Evolutionary conservation across 2,888 invertebrate genomes (phyloP), one percentile per base, ranked within the genome.

Genomic region (Lasioglossum zephyrum): DNA sequence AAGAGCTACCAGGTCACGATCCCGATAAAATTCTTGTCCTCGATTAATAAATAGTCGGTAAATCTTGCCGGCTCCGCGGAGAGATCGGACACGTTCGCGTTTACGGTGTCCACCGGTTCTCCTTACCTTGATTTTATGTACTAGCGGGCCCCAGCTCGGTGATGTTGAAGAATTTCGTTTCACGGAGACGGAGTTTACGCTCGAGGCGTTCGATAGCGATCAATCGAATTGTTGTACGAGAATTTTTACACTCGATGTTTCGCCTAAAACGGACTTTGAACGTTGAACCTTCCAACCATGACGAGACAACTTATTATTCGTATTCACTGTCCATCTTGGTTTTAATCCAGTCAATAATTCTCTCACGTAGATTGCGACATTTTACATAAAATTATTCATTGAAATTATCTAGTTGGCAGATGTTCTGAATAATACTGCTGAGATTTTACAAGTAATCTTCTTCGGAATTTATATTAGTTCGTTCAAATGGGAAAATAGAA

Each of bases 1-100:
- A 94, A 94, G 88, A 93, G 93, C 84, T 94, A 94, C 89, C 95
- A 95, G 94, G 94, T 95, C 84, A 87, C 73, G 79, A 88, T 89
- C 73, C 72, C 70, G 77, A 86, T 88, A 78, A 87, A 79, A 88
- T 81, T 85, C 88, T 77, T 87, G 87, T 85, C 88, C 87, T 75
- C 85, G 84, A 86, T 84, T 86, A 79, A 83, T 83, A 81, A 77
- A 79, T 79, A 81, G 41, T 49, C 36, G 49, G 73, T 53, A 53
- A 79, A 81, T 78, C 86, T 78, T 53, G 16, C 8, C 60, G 41
- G 31, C 53, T 66, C 69, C 41, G 66, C 26, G 41, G 41, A 39
- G 26, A 72, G 41, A 69, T 73, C 49, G 13, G 18, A 44, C 63
- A 63, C 26, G 69, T 49, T 70, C 60, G 47, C 36, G 60, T 76